These are phyloP conservation scores for Arenaria interpres DNA, from an alignment of 2,113 vertebrate species.

Conservation along the genomic window DNA sequence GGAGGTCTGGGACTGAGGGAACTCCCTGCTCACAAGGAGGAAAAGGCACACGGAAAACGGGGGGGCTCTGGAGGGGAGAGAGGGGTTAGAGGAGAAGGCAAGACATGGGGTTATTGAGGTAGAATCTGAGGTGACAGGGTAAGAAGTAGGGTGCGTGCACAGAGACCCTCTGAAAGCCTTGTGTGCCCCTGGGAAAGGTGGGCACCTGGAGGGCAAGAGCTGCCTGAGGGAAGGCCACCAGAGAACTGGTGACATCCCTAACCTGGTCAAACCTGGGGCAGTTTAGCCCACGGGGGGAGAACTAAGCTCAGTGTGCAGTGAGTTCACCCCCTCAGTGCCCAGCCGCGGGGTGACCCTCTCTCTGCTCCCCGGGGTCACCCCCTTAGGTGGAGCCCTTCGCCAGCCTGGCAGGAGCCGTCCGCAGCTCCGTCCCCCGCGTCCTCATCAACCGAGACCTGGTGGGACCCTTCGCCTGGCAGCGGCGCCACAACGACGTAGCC, in stretches of 20 bases:
- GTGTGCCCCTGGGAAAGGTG: background rate
- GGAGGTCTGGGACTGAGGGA: conserved; percentile 77
- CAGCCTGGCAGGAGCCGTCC: conserved; percentile 82
- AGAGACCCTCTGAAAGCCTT: background rate
- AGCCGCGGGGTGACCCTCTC: background rate
- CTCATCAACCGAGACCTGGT: conserved; percentile 90
- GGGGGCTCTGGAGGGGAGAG: background rate
- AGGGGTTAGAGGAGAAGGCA: background rate
- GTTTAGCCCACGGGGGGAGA: background rate
- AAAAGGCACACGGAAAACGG: background rate
- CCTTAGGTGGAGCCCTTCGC: conserved; percentile 93
- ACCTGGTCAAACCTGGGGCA: background rate
- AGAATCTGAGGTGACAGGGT: background rate
- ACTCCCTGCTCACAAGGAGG: background rate
- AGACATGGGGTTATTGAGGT: background rate
- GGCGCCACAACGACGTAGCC: conserved; percentile 74
- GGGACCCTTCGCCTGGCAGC: conserved; percentile 79
- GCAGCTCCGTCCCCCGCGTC: conserved; percentile 82
- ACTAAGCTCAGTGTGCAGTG: fast-evolving
- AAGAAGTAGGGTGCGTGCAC: background rate
- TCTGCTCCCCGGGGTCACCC: background rate
- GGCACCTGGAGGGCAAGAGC: background rate
- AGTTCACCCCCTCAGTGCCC: fast-evolving
- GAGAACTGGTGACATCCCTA: background rate
- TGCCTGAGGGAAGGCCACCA: background rate